Evolutionary conservation across 2,113 vertebrate species (phyloP), one percentile per base, ranked within the genome.

Genomic region (Rutilus rutilus): DNA sequence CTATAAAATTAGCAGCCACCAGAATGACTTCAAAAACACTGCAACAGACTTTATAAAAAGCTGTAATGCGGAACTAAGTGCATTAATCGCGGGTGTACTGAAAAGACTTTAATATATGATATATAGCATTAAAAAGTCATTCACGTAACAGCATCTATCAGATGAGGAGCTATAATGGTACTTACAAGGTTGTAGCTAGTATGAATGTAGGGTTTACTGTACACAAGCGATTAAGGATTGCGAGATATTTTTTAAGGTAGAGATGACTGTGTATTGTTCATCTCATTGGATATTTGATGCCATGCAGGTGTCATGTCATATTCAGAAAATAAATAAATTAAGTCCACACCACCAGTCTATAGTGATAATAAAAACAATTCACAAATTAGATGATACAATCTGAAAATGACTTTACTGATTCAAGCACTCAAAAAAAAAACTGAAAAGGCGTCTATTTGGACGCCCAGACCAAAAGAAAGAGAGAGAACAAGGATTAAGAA

Each of bases 321-420:
- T 67, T 79, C 82, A 50, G 82, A 82, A 82, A 90, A 90, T 88
- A 89, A 91, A 91, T 91, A 89, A 91, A 91, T 91, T 82, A 86
- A 88, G 75, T 88, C 80, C 90, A 89, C 81, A 85, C 86, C 86
- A 87, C 85, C 86, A 88, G 85, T 84, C 84, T 81, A 76, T 74
- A 85, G 45, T 27, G 69, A 86, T 62, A 85, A 87, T 83, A 64
- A 88, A 87, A 89, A 87, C n/a, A 54, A 86, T 52, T 88, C 79
- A 88, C 81, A 87, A 84, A 85, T 82, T 84, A 88, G 81, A 88
- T 86, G 84, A 86, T 78, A 85, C 69, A 82, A 82, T 86, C 82
- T 87, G 78, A 82, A 74, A 69, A 81, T 5, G 86, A 90, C 86
- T 88, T 87, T 88, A 85, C 89, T 89, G 85, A 78, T 82, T 90